Base-by-base conservation (phyloP, 2,888 invertebrate species). In the Didymodactylos carnosus region DNA sequence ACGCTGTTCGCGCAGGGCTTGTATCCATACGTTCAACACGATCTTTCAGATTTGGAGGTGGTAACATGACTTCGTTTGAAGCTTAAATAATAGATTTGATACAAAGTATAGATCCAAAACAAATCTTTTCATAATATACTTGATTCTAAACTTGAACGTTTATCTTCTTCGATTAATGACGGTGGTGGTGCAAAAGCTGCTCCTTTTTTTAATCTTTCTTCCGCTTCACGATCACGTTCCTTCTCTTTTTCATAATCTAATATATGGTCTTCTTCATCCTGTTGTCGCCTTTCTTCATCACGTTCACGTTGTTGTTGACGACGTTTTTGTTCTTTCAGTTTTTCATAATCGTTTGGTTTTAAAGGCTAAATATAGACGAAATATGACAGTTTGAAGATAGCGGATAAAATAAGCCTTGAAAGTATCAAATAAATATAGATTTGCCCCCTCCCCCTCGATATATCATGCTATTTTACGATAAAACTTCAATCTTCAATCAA, bases 291-390 rank as follows among this genome's bases (percentile, higher is more conserved):
- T 39, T 40, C 49, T 27, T 25, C 4, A 75, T 76, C 73, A 19
- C 72, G 43, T 39, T 73, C 35, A 75, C 74, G 53, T 53, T 71
- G 71, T n/a, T n/a, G n/a, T 40, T 73, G 25, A 70, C 76, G 72
- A 51, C 75, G 71, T 72, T 69, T 39, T 76, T 71, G 73, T 75
- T 75, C 77, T 70, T 70, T 75, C 75, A 75, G 25, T 84, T 93
- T 93, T 81, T 95, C 94, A 84, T 97, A 99, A 83, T 98, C 98
- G 85, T 98, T 99, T 1, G 98, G 98, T 88, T 92, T 91, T 81
- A 92, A 86, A 0, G 98, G 98, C n/a, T n/a, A n/a, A n/a, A n/a
- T n/a, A n/a, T n/a, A n/a, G n/a, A n/a, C n/a, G n/a, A n/a, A n/a
- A n/a, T n/a, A n/a, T n/a, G n/a, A n/a, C n/a, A n/a, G n/a, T n/a